Percentiles rank a stretch among this genome's conserved stretches.
Conservation (phyloP, 2,113 vertebrate species). For the Leiothrix lutea region DNA sequence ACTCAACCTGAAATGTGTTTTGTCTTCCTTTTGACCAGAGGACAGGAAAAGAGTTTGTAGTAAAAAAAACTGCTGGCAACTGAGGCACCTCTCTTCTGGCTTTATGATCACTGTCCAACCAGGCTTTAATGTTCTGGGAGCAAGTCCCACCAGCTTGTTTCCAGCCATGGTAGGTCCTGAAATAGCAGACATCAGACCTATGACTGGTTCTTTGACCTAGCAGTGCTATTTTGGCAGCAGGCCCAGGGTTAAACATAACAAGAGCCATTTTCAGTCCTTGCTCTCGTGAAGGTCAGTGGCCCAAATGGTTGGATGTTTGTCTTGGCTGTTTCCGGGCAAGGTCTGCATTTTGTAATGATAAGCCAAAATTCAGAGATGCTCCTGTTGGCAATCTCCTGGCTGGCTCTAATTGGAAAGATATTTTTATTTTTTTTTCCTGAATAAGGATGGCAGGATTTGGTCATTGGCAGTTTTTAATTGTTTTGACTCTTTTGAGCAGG, state of each 20-base stretch:
- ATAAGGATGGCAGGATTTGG: not conserved
- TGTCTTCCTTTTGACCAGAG: not conserved
- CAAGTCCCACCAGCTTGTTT: constrained; percentile 29
- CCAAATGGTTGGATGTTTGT: constrained; percentile 59
- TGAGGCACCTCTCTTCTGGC: not conserved
- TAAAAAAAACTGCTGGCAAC: not conserved
- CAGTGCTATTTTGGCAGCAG: constrained; percentile 53
- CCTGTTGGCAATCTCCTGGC: not conserved
- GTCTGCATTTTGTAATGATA: constrained; percentile 51
- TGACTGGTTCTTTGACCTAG: constrained; percentile 11
- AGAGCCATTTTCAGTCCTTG: constrained; percentile 50
- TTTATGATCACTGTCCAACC: not conserved
- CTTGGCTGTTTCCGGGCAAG: constrained; percentile 33
- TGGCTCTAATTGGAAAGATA: not conserved
- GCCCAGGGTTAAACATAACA: constrained; percentile 65
- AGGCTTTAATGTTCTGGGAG: constrained; percentile 16
- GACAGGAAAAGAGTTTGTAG: not conserved
- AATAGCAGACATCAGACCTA: constrained; percentile 42
- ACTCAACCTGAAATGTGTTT: not conserved
- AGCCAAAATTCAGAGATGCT: not conserved
- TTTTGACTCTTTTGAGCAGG: not conserved
- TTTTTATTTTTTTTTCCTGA: not conserved
- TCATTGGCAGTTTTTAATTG: not conserved
- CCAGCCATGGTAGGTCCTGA: constrained; percentile 28
- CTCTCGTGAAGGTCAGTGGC: constrained; percentile 57